Evolutionary conservation across 2,113 vertebrate species (phyloP), one percentile per base, ranked within the genome.

Genomic region (Notarius quadriscutis): DNA sequence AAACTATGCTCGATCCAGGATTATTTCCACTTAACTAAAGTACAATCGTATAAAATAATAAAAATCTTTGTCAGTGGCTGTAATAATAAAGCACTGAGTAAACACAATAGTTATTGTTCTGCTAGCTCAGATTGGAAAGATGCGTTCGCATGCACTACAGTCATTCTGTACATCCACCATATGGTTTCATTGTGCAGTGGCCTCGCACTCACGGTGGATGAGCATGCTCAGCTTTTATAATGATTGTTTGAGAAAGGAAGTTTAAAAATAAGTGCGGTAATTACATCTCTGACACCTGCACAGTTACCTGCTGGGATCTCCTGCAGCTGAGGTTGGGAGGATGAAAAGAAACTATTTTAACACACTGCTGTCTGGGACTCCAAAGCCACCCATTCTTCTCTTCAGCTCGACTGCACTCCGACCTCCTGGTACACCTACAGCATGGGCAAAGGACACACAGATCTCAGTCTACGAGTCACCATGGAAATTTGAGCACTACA

Each of bases 301-400:
- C 63, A 69, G 58, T 86, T 92, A 95, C 95, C 94, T 93, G 91
- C 90, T 92, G 88, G 11, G 91, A 91, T 91, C 94, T 95, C 90
- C 91, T 95, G 78, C 96, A 96, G 92, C 97, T 97, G 94, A 98
- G 97, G 78, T 97, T 98, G 78, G 95, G 92, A 48, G 97, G 98
- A 30, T 93, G 88, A 89, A 97, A 96, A 75, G 94, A 96, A 25
- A 95, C 86, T 79, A 99, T 89, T 83, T 95, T 93, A 91, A 98
- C 93, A 50, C 98, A 99, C 18, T 94, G 91, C 84, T 96, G 94
- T 57, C 72, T 88, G 2, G 96, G 96, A 92, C 97, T 98, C 97
- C 97, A 99, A 34, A 98, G 91, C 97, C 98, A 98, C 85, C 97
- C 96, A 83, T 96, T 95, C n/a, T 94, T 93, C 91, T 96, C 95